Percentiles rank a stretch among this genome's conserved stretches.
phyloP scores from a whole-genome alignment of 2,113 vertebrate genomes.

The Oreochromis aureus region DNA sequence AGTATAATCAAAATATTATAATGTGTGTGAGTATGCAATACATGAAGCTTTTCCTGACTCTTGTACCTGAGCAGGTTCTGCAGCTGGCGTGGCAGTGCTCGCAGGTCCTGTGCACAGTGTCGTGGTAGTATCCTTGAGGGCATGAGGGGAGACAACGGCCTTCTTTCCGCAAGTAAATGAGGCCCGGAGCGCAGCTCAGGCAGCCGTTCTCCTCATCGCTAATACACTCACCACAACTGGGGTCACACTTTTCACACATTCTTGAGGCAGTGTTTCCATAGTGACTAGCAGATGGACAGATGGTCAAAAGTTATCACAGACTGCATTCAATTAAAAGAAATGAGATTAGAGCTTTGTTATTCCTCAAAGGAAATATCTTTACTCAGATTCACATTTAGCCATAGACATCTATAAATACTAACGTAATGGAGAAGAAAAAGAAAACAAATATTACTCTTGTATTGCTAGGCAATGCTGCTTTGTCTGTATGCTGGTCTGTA shows the following conservation, averaged over 20 bases:
- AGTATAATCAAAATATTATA: neutral
- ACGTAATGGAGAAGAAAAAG: neutral
- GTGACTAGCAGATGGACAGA: slow-evolving; percentile 64
- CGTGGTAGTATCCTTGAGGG: slow-evolving; percentile 75
- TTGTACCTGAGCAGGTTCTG: slow-evolving; percentile 77
- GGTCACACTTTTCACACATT: slow-evolving; percentile 79
- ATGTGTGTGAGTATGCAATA: neutral
- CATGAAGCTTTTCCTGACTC: neutral
- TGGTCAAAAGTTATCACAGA: slow-evolving; percentile 27
- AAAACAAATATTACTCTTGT: neutral
- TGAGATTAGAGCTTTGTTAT: slow-evolving; percentile 16
- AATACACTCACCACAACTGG: slow-evolving; percentile 78
- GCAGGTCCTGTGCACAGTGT: slow-evolving; percentile 64
- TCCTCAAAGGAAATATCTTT: slow-evolving; percentile 21
- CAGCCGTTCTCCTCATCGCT: slow-evolving; percentile 72
- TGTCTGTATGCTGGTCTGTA: neutral
- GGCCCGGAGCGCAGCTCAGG: slow-evolving; percentile 73
- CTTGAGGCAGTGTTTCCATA: slow-evolving; percentile 72
- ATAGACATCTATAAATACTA: neutral
- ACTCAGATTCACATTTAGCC: neutral
- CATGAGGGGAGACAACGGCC: slow-evolving; percentile 75
- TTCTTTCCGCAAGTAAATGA: slow-evolving; percentile 74
- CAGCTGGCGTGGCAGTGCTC: slow-evolving; percentile 85
- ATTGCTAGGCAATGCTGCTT: neutral
- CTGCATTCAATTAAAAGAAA: slow-evolving; percentile 37